These are phyloP conservation scores for Notamacropus eugenii DNA, from an alignment of 2,797 vertebrate species.

Conservation along the genomic window DNA sequence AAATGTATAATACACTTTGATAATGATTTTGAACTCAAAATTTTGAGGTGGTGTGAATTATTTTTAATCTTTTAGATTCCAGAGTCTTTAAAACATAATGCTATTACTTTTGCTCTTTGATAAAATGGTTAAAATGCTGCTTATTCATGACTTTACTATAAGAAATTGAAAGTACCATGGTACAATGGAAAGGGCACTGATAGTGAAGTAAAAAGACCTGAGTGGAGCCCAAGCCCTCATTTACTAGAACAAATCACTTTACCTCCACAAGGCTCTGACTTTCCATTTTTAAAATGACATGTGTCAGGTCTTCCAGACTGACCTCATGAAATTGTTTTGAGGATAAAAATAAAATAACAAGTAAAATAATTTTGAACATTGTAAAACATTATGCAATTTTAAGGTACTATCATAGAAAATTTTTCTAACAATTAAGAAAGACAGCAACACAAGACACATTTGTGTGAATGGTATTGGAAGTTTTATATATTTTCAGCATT, in stretches of 20 bases:
- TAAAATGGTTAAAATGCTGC: conserved; percentile 35
- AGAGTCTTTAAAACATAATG: neutral
- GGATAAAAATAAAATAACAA: neutral
- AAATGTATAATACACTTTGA: conserved; percentile 18
- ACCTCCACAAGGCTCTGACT: neutral
- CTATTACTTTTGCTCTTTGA: conserved; percentile 16
- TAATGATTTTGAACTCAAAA: conserved; percentile 16
- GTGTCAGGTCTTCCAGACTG: neutral
- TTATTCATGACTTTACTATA: conserved; percentile 8
- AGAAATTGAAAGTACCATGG: neutral
- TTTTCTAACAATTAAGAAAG: conserved; percentile 35
- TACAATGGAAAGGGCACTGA: neutral
- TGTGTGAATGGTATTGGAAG: neutral
- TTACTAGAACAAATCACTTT: neutral
- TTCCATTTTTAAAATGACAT: neutral
- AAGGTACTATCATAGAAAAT: conserved; percentile 20
- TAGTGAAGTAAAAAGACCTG: neutral
- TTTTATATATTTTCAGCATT: neutral
- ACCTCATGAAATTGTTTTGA: neutral
- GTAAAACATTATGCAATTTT: neutral
- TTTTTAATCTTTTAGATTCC: conserved; percentile 43
- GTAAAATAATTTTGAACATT: neutral
- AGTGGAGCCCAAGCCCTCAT: neutral
- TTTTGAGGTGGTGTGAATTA: conserved; percentile 34
- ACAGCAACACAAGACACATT: neutral